A percentile compares a stretch with the other conserved stretches of the same genome.
Conservation (phyloP, 1,140 invertebrate species). For the Anastrepha ludens region DNA sequence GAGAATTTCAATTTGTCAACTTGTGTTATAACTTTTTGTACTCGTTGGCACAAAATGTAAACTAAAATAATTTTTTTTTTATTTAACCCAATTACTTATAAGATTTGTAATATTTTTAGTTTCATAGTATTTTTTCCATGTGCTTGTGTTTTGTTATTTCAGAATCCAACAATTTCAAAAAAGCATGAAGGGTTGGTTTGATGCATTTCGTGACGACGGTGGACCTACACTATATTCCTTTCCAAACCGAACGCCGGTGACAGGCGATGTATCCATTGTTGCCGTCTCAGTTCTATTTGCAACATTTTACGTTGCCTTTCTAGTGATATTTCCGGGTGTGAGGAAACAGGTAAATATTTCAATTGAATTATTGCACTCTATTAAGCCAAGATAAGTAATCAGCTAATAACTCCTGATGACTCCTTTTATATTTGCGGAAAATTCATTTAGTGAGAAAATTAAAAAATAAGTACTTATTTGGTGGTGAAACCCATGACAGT, state of each 20-base stretch:
- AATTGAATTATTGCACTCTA: no score
- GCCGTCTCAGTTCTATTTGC: conserved; percentile 90
- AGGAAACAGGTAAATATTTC: conserved; percentile 88
- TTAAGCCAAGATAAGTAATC: no score
- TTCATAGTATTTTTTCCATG: not conserved
- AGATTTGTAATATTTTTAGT: not conserved
- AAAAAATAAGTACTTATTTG: no score
- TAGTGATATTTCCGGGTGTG: conserved; percentile 95
- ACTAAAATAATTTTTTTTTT: no score
- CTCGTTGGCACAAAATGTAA: no score
- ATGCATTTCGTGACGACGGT: conserved; percentile 93
- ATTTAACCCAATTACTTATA: not conserved
- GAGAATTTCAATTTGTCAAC: no score
- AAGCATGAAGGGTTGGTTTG: conserved; percentile 92
- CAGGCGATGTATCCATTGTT: conserved; percentile 90
- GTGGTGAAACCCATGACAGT: no score
- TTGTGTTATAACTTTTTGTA: no score
- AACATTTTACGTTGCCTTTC: conserved; percentile 92
- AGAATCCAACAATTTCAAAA: conserved; percentile 50
- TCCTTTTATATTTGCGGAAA: no score
- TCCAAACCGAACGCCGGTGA: conserved; percentile 93
- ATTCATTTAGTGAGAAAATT: no score
- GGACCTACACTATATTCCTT: conserved; percentile 94
- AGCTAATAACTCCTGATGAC: no score
- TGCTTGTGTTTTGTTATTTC: not conserved